phyloP scores from a whole-genome alignment of 2,797 vertebrate species.

The Hypotaenidia philippensis region DNA sequence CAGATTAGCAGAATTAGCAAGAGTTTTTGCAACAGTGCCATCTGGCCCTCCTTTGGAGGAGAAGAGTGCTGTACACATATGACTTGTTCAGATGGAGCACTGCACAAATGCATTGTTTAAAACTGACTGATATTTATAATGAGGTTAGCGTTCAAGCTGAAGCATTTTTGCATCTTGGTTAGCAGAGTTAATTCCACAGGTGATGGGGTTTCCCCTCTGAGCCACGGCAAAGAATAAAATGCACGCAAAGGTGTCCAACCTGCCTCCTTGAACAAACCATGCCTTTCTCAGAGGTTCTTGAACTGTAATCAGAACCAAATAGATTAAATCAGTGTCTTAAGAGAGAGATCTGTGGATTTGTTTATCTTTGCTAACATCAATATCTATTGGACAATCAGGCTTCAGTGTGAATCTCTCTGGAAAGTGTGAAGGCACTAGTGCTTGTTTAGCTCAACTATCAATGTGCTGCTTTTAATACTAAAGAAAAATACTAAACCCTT shows the following conservation, averaged over 20 bases:
- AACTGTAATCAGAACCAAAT: not conserved
- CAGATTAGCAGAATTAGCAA: not conserved
- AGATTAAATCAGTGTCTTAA: not conserved
- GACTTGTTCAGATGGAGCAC: not conserved
- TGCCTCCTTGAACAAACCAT: not conserved
- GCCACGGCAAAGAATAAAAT: not conserved
- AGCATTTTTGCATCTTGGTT: not conserved
- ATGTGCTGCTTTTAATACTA: not conserved
- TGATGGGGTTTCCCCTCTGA: not conserved
- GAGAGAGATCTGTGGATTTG: not conserved
- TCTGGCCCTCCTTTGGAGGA: conserved; percentile 2
- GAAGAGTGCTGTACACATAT: not conserved
- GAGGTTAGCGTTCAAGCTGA: not conserved
- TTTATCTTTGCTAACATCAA: not conserved
- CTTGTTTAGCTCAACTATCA: not conserved
- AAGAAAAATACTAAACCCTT: not conserved
- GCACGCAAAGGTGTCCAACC: not conserved
- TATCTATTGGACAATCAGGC: not conserved
- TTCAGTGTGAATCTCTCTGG: not conserved
- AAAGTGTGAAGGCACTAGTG: not conserved
- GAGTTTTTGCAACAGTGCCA: conserved; percentile 9
- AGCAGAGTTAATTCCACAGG: not conserved
- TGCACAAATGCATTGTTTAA: not conserved
- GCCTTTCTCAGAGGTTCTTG: not conserved
- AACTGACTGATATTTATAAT: not conserved